Base-by-base conservation (phyloP, 2,888 invertebrate genomes). In the Sturmia bella region DNA sequence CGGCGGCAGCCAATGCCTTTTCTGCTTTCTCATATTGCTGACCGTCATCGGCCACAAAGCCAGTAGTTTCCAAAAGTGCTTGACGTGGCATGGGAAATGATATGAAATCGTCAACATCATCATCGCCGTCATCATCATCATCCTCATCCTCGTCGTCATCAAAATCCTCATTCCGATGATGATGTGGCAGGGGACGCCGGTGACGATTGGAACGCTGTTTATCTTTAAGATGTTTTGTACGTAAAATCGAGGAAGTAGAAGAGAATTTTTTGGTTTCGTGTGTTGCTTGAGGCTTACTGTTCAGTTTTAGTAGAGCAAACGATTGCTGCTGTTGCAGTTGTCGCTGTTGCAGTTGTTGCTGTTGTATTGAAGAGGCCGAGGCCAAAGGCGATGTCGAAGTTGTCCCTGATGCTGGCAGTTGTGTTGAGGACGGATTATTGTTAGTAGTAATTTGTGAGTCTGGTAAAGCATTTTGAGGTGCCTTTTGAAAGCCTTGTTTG, bases 11-110 rank as follows among this genome's bases (percentile, higher is more conserved):
- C 39, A 84, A 73, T 27, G 80, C 83, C 61, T 87, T 86, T 54
- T 88, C 87, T 2, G 88, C 90, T 70, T 87, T 88, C 76, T 90
- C 90, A 72, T 90, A 89, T 57, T 88, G 90, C 3, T 85, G 86
- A 4, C 90, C 90, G 80, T 89, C 90, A 61, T 90, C 89, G 78
- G 89, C 86, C 12, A 89, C 89, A 68, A 88, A 89, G 1, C 89
- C 89, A 3, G 86, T 86, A 27, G 89, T 90, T 78, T 90, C 89
- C 81, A 89, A 78, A 1, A 89, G 87, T n/a, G 85, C 73, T 24
- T 79, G 73, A 2, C 59, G 68, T 24, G 75, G 78, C 19, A 83
- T 80, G 24, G 73, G 80, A 76, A 85, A 85, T 39, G 84, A 85
- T 7, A 85, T 78, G 17, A 85, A 84, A 50, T 85, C 66, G 17